phyloP scores from a whole-genome alignment of 2,888 invertebrate species.

The Eristalis pertinax region DNA sequence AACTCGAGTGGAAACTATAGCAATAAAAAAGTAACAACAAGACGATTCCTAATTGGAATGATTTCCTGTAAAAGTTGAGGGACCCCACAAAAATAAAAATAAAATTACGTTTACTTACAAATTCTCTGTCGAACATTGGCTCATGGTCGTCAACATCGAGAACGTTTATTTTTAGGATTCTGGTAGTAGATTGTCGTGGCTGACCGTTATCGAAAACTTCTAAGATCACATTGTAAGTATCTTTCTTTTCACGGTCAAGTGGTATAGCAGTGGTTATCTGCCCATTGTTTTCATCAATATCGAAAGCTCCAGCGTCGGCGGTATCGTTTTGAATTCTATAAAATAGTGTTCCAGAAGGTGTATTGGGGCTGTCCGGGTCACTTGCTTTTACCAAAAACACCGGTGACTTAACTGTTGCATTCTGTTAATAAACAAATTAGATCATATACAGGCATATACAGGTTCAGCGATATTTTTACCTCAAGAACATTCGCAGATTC shows the following conservation, averaged over 20 bases:
- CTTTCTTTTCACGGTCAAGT: slow-evolving; percentile 89
- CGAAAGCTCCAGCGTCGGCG: slow-evolving; percentile 84
- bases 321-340: slow-evolving; percentile 88
- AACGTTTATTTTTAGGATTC: slow-evolving; percentile 86
- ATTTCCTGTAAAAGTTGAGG: too few relatives aligned
- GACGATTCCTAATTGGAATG: too few relatives aligned
- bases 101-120: slow-evolving; percentile 82
- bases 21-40: too few relatives aligned
- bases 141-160: slow-evolving; percentile 91
- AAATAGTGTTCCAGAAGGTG: slow-evolving; percentile 88
- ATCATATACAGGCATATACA: not conserved
- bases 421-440: slow-evolving; percentile 81
- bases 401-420: slow-evolving; percentile 87
- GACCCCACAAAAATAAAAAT: not conserved
- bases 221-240: slow-evolving; percentile 88
- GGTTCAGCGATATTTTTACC: slow-evolving; percentile 79
- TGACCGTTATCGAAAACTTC: slow-evolving; percentile 90
- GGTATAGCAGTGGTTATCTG: slow-evolving; percentile 86
- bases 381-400: slow-evolving; percentile 90
- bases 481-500: slow-evolving; percentile 88
- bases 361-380: slow-evolving; percentile 89
- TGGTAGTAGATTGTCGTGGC: slow-evolving; percentile 88
- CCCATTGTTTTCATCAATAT: slow-evolving; percentile 87
- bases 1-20: too few relatives aligned
- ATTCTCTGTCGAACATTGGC: slow-evolving; percentile 86